Base-by-base conservation (phyloP, 2,888 invertebrate species). In the Rambutsinella grinnellia region DNA sequence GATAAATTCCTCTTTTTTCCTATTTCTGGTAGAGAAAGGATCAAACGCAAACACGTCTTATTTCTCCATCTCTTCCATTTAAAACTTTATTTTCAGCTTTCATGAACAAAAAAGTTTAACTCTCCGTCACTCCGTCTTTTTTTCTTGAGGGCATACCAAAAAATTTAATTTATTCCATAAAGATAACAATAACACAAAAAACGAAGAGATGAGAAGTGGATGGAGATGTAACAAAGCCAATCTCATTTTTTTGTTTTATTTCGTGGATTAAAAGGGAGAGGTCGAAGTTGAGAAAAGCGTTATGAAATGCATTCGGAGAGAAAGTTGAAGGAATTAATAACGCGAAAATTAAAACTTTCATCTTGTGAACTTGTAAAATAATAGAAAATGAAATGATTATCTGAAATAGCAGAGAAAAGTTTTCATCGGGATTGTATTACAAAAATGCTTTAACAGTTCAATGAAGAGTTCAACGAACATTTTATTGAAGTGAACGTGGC, bases 91-190 rank as follows among this genome's bases (percentile, higher is more conserved):
- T 69, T 24, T 61, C 23, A 70, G 63, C 26, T 72, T 74, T 67
- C 62, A 68, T 62, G 74, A 62, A 67, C 74, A 68, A 61, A 44
- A 57, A 63, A 57, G 56, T 17, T 60, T 66, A 17, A 44, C 46
- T 68, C 60, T 58, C n/a, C 26, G 51, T 19, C 36, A 46, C 49
- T 76, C 72, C 71, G 66, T 79, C 13, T 51, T 58, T 65, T 68
- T 58, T 79, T 83, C 82, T 82, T 74, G 79, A 79, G 83, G 83
- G 83, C 82, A 83, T 68, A 63, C 80, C 71, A 82, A 81, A 83
- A 36, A 83, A 83, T 80, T 82, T 83, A 82, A 83, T 82, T 83
- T 82, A 82, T 82, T 83, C 80, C 80, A 78, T 79, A 82, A 82
- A 81, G 83, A 83, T 82, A 82, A 83, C 82, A 81, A 82, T 75